Evolutionary conservation across 2,797 vertebrate genomes (phyloP).

Genomic region (Falco berigora): DNA sequence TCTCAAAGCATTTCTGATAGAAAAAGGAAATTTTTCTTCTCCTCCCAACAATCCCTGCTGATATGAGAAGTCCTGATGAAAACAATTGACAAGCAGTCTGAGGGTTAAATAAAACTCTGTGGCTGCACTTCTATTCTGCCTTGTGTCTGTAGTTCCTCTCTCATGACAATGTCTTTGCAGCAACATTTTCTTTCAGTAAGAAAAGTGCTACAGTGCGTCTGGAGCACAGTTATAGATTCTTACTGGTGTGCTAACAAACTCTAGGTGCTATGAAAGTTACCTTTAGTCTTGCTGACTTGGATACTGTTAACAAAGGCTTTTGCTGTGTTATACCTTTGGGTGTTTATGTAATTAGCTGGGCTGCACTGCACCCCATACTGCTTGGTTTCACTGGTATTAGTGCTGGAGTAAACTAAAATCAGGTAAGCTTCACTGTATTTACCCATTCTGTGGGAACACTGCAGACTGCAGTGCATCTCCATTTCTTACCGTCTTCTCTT

Average conservation of each 20-base stretch:
- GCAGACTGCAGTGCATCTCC: not conserved
- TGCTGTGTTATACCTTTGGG: not conserved
- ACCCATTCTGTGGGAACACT: not conserved
- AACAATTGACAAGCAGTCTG: not conserved
- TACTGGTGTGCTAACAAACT: not conserved
- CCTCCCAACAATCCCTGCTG: not conserved
- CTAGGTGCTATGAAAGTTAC: not conserved
- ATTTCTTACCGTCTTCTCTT: not conserved
- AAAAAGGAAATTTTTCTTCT: not conserved
- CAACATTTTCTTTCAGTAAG: not conserved
- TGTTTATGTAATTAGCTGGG: not conserved
- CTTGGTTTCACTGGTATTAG: not conserved
- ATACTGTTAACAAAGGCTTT: not conserved
- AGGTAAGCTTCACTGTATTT: not conserved
- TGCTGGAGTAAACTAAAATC: not conserved
- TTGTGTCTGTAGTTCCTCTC: not conserved
- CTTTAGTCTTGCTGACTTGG: not conserved
- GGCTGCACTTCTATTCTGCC: not conserved
- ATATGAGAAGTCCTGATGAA: not conserved
- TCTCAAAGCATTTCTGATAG: slow-evolving; percentile 10
- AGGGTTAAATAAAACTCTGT: not conserved
- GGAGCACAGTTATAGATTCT: not conserved
- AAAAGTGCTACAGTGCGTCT: not conserved
- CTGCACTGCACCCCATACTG: not conserved
- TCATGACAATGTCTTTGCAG: not conserved